Percentiles rank a stretch among this genome's conserved stretches.
Conservation (phyloP, 2,888 invertebrate species). For the Dichetophora obliterata region DNA sequence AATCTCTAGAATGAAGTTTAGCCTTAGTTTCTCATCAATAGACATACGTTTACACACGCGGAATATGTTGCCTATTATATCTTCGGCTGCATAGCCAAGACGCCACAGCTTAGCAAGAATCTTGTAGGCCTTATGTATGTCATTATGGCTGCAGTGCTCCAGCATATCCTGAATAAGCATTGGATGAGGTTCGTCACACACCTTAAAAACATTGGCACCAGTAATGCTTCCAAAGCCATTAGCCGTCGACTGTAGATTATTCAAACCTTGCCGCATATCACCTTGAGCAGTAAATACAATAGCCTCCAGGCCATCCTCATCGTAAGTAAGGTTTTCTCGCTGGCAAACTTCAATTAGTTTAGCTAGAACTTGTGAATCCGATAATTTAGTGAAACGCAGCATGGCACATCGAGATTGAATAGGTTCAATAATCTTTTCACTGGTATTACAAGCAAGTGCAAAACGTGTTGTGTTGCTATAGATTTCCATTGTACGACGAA, state of each 20-base stretch:
- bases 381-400: slow-evolving; percentile 89
- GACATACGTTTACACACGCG: slow-evolving; percentile 90
- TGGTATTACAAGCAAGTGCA: slow-evolving; percentile 97
- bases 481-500: slow-evolving; percentile 98
- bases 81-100: slow-evolving; percentile 96
- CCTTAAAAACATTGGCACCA: slow-evolving; percentile 95
- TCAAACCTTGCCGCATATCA: slow-evolving; percentile 97
- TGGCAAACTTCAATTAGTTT: slow-evolving; percentile 83
- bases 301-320: slow-evolving; percentile 94
- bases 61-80: slow-evolving; percentile 95
- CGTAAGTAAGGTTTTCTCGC: slow-evolving; percentile 81
- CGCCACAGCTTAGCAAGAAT: slow-evolving; percentile 90
- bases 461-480: slow-evolving; percentile 97
- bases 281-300: slow-evolving; percentile 99
- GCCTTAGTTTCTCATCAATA: slow-evolving; percentile 83
- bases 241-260: slow-evolving; percentile 95
- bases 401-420: slow-evolving; percentile 99
- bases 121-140: slow-evolving; percentile 90
- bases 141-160: slow-evolving; percentile 82
- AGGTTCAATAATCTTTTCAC: slow-evolving; percentile 98
- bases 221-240: slow-evolving; percentile 94
- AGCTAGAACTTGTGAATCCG: slow-evolving; percentile 90
- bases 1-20: slow-evolving; percentile 91
- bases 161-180: slow-evolving; percentile 93
- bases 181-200: slow-evolving; percentile 99